Percentiles rank a stretch among this genome's conserved stretches.
Conservation (phyloP, 2,797 vertebrate species). For the Sebastes diaconus region DNA sequence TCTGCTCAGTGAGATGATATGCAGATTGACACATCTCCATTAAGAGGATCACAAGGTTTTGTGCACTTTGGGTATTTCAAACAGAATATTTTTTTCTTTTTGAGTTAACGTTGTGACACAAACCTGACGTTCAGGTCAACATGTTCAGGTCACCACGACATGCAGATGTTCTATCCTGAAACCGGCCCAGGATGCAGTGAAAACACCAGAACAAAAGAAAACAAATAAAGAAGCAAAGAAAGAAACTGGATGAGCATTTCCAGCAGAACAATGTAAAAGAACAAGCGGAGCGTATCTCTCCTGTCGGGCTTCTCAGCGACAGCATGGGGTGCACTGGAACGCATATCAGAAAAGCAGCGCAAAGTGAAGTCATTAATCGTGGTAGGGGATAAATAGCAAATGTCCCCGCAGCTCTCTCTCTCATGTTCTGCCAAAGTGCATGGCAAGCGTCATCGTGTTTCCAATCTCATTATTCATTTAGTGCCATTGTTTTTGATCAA, state of each 20-base stretch:
- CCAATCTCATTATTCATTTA: conserved; percentile 22
- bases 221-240: neutral
- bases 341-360: conserved; percentile 38
- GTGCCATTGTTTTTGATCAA: conserved; percentile 19
- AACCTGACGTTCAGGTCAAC: neutral
- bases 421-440: conserved; percentile 57
- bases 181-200: neutral
- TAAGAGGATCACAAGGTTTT: neutral
- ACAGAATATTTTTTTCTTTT: neutral
- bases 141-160: conserved; percentile 14
- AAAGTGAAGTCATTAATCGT: conserved; percentile 64
- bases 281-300: conserved; percentile 16
- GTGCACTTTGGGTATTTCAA: neutral
- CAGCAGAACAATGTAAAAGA: conserved; percentile 16
- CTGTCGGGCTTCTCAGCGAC: conserved; percentile 31
- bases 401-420: conserved; percentile 51
- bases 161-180: conserved; percentile 11
- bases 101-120: neutral
- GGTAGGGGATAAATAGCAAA: conserved; percentile 44
- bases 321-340: conserved; percentile 44
- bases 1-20: conserved; percentile 12
- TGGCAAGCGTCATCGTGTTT: conserved; percentile 32
- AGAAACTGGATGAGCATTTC: neutral
- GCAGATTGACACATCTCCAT: neutral
- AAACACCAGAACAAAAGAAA: conserved; percentile 5